Conservation (phyloP, 2,888 invertebrate species). For the Kuschelorhynchus macadamiae region DNA sequence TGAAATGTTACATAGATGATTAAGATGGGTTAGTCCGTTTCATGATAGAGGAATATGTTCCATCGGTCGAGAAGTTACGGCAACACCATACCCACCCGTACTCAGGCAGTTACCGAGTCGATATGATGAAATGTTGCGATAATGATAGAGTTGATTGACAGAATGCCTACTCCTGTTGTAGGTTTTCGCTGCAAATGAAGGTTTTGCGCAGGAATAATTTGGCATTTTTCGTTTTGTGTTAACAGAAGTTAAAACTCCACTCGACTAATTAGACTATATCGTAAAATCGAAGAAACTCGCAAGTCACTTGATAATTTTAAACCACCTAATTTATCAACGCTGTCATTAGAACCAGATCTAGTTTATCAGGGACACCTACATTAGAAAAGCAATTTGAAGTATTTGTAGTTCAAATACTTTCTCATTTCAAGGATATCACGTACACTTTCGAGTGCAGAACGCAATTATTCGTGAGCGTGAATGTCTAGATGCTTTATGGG, state of each 20-base stretch:
- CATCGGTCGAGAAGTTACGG: conserved; percentile 18
- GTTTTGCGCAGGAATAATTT: conserved; percentile 26
- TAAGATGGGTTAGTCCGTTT: conserved; percentile 7
- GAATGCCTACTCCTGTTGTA: conserved; percentile 18
- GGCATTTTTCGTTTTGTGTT: too few relatives aligned
- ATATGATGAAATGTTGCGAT: conserved; percentile 40
- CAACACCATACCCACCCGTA: conserved; percentile 39
- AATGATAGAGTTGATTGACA: conserved; percentile 34
- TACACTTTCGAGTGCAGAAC: conserved; percentile 32
- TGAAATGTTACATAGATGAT: not conserved
- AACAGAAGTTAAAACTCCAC: not conserved
- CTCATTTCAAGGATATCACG: too few relatives aligned
- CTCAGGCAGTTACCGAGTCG: conserved; percentile 38
- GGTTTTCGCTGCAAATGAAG: conserved; percentile 13
- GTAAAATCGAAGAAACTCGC: conserved; percentile 9
- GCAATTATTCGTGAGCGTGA: conserved; percentile 50
- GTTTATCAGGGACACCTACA: not conserved
- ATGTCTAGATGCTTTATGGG: conserved; percentile 46
- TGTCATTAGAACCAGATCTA: conserved; percentile 16
- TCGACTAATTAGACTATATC: not conserved
- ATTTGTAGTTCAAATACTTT: too few relatives aligned
- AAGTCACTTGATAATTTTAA: not conserved
- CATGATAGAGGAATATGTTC: conserved; percentile 13
- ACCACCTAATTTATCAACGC: not conserved
- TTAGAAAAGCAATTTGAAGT: too few relatives aligned